Evolutionary conservation across 1,140 invertebrate species (phyloP), one percentile per base, ranked within the genome.

Genomic region (Sinella curviseta): DNA sequence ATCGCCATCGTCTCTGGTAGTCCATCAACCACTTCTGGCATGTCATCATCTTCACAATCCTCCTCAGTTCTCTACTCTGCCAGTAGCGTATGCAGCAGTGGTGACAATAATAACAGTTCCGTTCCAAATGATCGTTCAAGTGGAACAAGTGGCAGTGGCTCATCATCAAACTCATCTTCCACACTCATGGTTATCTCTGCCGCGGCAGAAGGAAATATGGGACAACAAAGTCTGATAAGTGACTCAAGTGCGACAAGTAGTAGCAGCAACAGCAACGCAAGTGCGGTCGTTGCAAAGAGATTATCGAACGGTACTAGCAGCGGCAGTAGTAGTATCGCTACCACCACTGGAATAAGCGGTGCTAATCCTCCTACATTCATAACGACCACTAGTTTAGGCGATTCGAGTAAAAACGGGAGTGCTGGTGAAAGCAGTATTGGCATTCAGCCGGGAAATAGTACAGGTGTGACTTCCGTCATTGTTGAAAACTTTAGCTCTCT

Each of bases 401-500:
- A 48, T 12, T 70, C 65, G 30, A 30, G 24, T 60, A 33, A 33
- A 70, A 70, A 30, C 12, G 30, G 65, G 26, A 70, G n/a, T 24
- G 24, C 3, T 70, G 65, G 65, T 70, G 30, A 33, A 31, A 33
- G 65, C n/a, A 31, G 65, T 33, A n/a, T 14, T 33, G 24, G 24
- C 8, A n/a, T 33, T 3, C 24, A 8, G 26, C 24, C 8, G 65
- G 65, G 65, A 70, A 70, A 3, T 14, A 70, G 65, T 33, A n/a
- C 31, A 12, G 65, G 65, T 8, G 78, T 79, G n/a, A 82, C 81
- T 20, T 82, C 81, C 2, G 81, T 82, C 24, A 82, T 82, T 67
- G 81, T 82, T 12, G 81, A 82, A 55, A 82, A 82, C 55, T 82
- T 82, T 54, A 82, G 77, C 33, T 79, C 81, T 14, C 33, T 82